Evolutionary conservation across 1,140 invertebrate species (phyloP), one percentile per base, ranked within the genome.

Genomic region (Drosophila mayri): DNA sequence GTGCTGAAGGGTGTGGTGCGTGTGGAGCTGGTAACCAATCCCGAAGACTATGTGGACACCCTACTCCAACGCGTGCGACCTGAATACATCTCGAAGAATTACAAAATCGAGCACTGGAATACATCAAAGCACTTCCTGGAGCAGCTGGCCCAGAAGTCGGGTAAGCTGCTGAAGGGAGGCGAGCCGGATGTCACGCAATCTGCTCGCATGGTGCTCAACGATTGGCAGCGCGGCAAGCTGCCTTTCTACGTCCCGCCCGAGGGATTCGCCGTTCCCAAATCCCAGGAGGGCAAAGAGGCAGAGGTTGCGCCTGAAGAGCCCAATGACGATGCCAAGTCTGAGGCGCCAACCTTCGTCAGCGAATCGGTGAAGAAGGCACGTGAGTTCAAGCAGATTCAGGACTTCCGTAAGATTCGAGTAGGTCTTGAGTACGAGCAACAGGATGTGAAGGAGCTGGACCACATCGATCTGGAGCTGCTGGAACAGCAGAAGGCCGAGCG

Each of bases 141-240:
- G 91, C 97, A 99, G 93, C 90, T 99, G 61, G 98, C 98, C 0
- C 94, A 94, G 50, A 95, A 96, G 81, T 95, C 94, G 30, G 99
- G 99, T 12, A 99, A 98, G 93, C 93, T 99, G 44, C 92, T 99
- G 2, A 99, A 99, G 93, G 98, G 98, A 79, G 99, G 98, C 28
- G 98, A 99, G 93, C 98, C 99, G 12, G 98, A 99, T 93, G 94
- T 99, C 12, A 93, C 94, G 50, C 96, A 96, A 50, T 96, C 97
- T 16, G 96, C 99, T 1, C 97, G 97, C 93, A 99, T 99, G 97
- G 95, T 99, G 4, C 93, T 99, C 0, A 99, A 99, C 94, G 99
- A 99, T 93, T 99, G 97, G 96, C 99, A 99, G 93, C 95, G 99
- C 86, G 99, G 99, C 14, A 99, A 98, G 93, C 93, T 99, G 43